Conservation (phyloP, 2,113 vertebrate species). For the Empidonax alnorum region DNA sequence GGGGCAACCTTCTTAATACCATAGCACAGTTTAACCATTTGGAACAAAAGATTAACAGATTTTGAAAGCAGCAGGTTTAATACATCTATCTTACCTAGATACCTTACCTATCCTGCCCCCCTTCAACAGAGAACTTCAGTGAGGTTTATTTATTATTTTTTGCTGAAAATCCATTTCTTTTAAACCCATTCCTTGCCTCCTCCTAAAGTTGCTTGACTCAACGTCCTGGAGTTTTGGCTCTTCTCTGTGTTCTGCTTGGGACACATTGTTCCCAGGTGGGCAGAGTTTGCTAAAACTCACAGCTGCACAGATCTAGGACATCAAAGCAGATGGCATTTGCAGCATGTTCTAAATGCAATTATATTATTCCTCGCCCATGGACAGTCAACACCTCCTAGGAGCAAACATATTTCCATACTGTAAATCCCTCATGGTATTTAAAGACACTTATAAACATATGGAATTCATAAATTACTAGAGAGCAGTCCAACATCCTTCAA, state of each 20-base stretch:
- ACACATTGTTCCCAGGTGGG: not conserved
- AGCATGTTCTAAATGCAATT: not conserved
- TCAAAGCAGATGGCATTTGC: constrained; percentile 43
- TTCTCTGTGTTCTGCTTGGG: not conserved
- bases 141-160: not conserved
- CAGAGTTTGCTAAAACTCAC: not conserved
- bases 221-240: not conserved
- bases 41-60: not conserved
- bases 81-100: not conserved
- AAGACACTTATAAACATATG: constrained; percentile 63
- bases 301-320: not conserved
- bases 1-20: not conserved
- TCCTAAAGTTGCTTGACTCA: not conserved
- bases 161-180: not conserved
- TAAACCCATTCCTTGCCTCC: not conserved
- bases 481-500: constrained; percentile 34
- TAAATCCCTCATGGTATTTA: constrained; percentile 43
- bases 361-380: constrained; percentile 3
- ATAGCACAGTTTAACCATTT: not conserved
- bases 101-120: not conserved
- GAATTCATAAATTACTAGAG: constrained; percentile 55
- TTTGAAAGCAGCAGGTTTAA: not conserved
- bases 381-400: constrained; percentile 52
- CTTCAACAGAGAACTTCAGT: not conserved
- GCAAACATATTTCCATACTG: constrained; percentile 45